Evolutionary conservation across 1,140 invertebrate genomes (phyloP).

Genomic region (Drosophila tsacasi): DNA sequence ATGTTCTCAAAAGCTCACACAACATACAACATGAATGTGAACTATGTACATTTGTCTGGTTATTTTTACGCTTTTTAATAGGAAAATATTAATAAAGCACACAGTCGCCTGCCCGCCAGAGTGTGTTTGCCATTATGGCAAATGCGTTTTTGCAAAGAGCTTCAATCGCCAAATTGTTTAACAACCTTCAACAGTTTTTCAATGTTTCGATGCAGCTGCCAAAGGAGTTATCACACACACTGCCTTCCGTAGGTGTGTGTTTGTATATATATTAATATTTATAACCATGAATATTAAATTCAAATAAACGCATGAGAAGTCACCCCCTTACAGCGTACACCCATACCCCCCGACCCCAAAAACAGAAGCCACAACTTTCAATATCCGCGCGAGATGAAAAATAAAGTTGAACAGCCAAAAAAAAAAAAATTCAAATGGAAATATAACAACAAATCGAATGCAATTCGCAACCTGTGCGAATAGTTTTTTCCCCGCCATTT

Average conservation of each 20-base stretch:
- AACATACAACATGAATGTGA: slow-evolving; percentile 30
- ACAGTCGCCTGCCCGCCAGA: slow-evolving; percentile 12
- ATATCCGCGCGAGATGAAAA: slow-evolving; percentile 64
- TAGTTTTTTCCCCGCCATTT: slow-evolving; percentile 41
- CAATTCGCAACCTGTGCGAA: slow-evolving; percentile 50
- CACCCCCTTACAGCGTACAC: slow-evolving; percentile 1
- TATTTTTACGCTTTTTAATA: slow-evolving; percentile 56
- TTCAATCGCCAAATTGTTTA: slow-evolving; percentile 71
- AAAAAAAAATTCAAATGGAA: slow-evolving; percentile 41
- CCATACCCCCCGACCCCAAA: neutral
- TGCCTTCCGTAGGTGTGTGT: neutral
- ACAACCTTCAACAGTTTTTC: slow-evolving; percentile 70
- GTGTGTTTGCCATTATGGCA: slow-evolving; percentile 38
- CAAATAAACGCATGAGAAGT: slow-evolving; percentile 70
- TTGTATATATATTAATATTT: slow-evolving; percentile 70
- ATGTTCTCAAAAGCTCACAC: slow-evolving; percentile 56
- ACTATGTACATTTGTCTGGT: slow-evolving; percentile 14
- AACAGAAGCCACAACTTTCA: slow-evolving; percentile 76
- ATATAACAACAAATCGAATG: slow-evolving; percentile 60
- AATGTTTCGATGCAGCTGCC: slow-evolving; percentile 56
- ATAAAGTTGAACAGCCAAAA: slow-evolving; percentile 37
- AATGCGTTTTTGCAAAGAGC: slow-evolving; percentile 36
- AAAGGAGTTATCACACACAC: slow-evolving; percentile 14
- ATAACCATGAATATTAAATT: slow-evolving; percentile 76
- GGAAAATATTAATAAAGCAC: slow-evolving; percentile 74